These are phyloP conservation scores for Thalassophryne amazonica DNA, from an alignment of 2,797 vertebrate species.

Conservation along the genomic window DNA sequence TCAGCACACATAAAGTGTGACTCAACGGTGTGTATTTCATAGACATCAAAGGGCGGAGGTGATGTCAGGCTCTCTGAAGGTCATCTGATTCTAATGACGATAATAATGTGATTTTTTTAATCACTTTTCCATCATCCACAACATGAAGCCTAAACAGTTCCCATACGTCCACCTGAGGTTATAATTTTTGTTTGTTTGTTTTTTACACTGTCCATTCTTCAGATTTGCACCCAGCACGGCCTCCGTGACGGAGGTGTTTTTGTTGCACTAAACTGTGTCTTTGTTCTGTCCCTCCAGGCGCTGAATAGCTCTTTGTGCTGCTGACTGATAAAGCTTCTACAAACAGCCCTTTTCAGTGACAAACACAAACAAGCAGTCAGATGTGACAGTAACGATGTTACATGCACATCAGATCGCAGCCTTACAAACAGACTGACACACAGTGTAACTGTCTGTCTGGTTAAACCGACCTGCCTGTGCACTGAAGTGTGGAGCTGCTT, in stretches of 20 bases:
- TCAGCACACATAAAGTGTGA: slow-evolving; percentile 72
- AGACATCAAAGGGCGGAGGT: slow-evolving; percentile 9
- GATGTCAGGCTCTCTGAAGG: not conserved
- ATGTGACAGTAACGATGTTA: slow-evolving; percentile 46
- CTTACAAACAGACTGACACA: slow-evolving; percentile 18
- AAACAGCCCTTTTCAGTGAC: slow-evolving; percentile 43
- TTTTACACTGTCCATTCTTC: no score
- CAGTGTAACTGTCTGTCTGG: not conserved
- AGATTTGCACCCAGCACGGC: slow-evolving; percentile 34
- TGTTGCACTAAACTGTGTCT: slow-evolving; percentile 65
- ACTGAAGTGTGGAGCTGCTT: no score
- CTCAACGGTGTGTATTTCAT: slow-evolving; percentile 14
- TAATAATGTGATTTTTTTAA: not conserved
- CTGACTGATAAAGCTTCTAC: slow-evolving; percentile 58
- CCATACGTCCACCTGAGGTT: slow-evolving; percentile 24
- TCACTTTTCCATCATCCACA: not conserved
- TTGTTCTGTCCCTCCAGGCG: slow-evolving; percentile 53
- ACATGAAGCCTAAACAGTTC: not conserved
- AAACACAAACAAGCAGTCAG: slow-evolving; percentile 14
- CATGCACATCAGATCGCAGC: slow-evolving; percentile 19
- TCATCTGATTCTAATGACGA: not conserved
- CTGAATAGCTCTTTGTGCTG: slow-evolving; percentile 68
- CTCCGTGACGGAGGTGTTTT: slow-evolving; percentile 58
- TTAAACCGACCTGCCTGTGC: slow-evolving; percentile 39
- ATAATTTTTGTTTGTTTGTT: slow-evolving; percentile 6